phyloP scores from a whole-genome alignment of 1,140 invertebrate species.

The Plutomurus gul region DNA sequence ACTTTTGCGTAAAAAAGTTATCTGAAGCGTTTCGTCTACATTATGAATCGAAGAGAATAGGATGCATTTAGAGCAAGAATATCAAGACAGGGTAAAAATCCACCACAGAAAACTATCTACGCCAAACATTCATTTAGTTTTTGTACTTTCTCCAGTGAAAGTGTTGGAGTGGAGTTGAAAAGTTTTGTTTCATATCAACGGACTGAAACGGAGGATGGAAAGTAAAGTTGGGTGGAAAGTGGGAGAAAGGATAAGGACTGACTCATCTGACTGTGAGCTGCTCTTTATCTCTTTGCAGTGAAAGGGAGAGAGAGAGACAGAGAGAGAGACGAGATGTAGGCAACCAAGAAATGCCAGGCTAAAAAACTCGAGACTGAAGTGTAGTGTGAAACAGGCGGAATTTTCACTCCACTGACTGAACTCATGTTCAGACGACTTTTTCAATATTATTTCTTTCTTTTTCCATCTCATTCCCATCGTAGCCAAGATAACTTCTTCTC shows the following conservation, averaged over 20 bases:
- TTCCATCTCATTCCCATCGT: neutral
- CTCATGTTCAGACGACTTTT: constrained; percentile 28
- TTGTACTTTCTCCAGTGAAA: constrained; percentile 15
- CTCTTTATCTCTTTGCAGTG: constrained; percentile 20
- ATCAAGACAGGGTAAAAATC: constrained; percentile 12
- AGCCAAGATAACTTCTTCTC: neutral
- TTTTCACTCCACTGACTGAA: constrained; percentile 9
- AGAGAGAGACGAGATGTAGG: neutral
- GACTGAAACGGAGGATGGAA: neutral
- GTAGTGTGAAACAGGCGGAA: neutral
- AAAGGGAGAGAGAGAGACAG: neutral
- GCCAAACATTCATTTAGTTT: constrained; percentile 29
- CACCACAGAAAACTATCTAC: constrained; percentile 26
- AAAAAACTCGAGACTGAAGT: neutral
- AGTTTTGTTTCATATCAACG: constrained; percentile 25
- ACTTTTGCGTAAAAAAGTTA: constrained; percentile 12
- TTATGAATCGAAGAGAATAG: constrained; percentile 5
- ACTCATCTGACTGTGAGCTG: constrained; percentile 18
- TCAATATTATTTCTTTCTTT: constrained; percentile 28
- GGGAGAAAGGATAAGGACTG: constrained; percentile 5
- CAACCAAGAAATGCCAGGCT: neutral
- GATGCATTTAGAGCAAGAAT: constrained; percentile 7
- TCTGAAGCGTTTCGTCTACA: neutral
- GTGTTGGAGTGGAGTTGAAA: constrained; percentile 25
- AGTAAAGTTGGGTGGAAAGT: constrained; percentile 24